phyloP scores from a whole-genome alignment of 2,888 invertebrate species.

The Drosophila basisetae region DNA sequence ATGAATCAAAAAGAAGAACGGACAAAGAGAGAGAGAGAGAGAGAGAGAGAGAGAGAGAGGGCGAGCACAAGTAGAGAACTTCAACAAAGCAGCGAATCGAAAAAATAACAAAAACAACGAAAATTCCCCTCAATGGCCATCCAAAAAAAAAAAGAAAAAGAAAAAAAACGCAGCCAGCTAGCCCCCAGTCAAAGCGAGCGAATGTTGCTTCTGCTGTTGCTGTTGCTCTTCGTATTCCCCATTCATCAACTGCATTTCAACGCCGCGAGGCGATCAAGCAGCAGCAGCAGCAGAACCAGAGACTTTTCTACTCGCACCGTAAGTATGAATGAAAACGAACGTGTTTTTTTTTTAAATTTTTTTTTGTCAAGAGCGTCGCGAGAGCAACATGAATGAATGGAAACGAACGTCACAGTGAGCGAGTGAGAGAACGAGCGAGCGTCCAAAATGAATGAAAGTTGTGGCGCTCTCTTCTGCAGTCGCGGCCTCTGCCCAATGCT shows the following conservation, averaged over 20 bases:
- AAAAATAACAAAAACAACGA: slow-evolving; percentile 61
- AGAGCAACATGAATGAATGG: slow-evolving; percentile 66
- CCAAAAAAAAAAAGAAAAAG: slow-evolving; percentile 21
- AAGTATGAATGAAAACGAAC: slow-evolving; percentile 82
- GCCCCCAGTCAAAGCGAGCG: slow-evolving; percentile 42
- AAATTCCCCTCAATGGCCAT: slow-evolving; percentile 53
- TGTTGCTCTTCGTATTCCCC: slow-evolving; percentile 53
- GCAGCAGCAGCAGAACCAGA: slow-evolving; percentile 59
- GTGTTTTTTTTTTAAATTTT: slow-evolving; percentile 57
- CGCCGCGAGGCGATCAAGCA: slow-evolving; percentile 72
- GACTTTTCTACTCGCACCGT: slow-evolving; percentile 67
- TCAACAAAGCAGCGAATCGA: slow-evolving; percentile 45
- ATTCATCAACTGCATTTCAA: slow-evolving; percentile 81
- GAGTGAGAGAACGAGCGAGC: slow-evolving; percentile 31
- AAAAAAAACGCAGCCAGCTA: slow-evolving; percentile 24
- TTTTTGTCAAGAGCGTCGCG: slow-evolving; percentile 22
- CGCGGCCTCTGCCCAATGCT: slow-evolving; percentile 22
- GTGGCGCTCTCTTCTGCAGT: slow-evolving; percentile 45
- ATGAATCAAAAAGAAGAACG: slow-evolving; percentile 14
- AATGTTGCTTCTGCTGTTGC: slow-evolving; percentile 34
- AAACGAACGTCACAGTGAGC: slow-evolving; percentile 44
- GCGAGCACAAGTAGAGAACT: slow-evolving; percentile 43
- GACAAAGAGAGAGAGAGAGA: not conserved
- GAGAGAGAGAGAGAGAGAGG: slow-evolving; percentile 4
- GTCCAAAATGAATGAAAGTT: slow-evolving; percentile 75